Percentiles rank a stretch among this genome's conserved stretches.
Evolutionary conservation across 1,140 invertebrate genomes (phyloP).

Genomic region (Drosophila pseudoobscura): DNA sequence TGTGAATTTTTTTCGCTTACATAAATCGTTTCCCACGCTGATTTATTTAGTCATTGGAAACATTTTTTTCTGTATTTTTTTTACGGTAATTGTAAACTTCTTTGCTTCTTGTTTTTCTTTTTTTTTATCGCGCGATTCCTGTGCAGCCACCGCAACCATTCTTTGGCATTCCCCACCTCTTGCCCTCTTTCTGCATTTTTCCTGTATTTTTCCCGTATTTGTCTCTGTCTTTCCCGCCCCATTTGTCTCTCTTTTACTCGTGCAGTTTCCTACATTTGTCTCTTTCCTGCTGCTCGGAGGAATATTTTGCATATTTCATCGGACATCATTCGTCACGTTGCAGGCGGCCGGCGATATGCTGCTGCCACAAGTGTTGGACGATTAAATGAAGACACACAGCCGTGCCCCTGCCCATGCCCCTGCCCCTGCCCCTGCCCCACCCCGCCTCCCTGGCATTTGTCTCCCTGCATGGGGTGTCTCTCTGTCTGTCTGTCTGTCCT

Average conservation of each 20-base stretch:
- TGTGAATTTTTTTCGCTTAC: conserved; percentile 5
- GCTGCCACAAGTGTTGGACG: conserved; percentile 22
- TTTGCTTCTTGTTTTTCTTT: neutral
- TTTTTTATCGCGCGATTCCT: conserved; percentile 1
- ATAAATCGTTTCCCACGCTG: conserved; percentile 65
- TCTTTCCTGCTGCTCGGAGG: conserved; percentile 11
- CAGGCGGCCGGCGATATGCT: conserved; percentile 34
- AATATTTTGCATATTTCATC: conserved; percentile 52
- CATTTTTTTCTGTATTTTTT: conserved; percentile 8
- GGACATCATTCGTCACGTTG: conserved; percentile 54
- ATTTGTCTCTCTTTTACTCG: too few species aligned
- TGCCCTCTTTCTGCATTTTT: too few species aligned
- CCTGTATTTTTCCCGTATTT: too few species aligned
- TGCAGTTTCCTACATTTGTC: conserved; percentile 9
- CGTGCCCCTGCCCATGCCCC: neutral
- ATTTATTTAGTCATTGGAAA: conserved; percentile 50
- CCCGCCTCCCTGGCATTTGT: conserved; percentile 18
- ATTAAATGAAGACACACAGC: conserved; percentile 30
- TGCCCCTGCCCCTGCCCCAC: neutral
- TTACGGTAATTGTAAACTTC: conserved; percentile 47
- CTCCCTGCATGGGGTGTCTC: conserved; percentile 35
- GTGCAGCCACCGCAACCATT: conserved; percentile 45
- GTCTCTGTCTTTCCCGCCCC: too few species aligned
- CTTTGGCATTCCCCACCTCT: conserved; percentile 1
- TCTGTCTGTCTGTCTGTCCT: too few species aligned